These are phyloP conservation scores for Bubo scandiacus DNA, from an alignment of 2,113 vertebrate species.

Conservation along the genomic window DNA sequence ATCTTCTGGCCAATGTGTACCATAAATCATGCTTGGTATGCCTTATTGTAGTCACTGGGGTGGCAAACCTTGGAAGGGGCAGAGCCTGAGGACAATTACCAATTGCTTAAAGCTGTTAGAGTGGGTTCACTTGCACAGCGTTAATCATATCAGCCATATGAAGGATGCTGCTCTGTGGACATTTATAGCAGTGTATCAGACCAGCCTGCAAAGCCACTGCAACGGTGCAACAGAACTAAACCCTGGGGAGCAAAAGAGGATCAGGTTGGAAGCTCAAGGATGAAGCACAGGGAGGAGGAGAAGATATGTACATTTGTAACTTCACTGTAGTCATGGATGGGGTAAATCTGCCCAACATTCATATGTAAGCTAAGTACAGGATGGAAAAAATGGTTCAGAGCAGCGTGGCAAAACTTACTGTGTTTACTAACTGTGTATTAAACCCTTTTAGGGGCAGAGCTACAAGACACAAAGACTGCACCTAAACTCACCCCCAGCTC, in stretches of 20 bases:
- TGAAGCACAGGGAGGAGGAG: neutral
- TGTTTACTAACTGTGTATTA: neutral
- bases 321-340: neutral
- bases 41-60: neutral
- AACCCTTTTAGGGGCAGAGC: neutral
- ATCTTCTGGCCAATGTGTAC: neutral
- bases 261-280: neutral
- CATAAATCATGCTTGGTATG: neutral
- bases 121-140: neutral
- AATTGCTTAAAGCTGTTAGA: neutral
- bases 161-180: neutral
- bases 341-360: neutral
- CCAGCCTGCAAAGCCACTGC: neutral
- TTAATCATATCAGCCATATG: neutral
- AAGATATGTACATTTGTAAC: neutral
- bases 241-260: neutral
- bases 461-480: neutral
- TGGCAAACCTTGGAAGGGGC: neutral
- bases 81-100: neutral
- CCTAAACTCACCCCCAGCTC: neutral
- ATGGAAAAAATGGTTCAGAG: neutral
- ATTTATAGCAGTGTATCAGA: neutral
- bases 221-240: neutral
- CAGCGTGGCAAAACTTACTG: neutral
- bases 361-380: neutral